Conservation (phyloP, 2,797 vertebrate species). For the Hypotaenidia philippensis region DNA sequence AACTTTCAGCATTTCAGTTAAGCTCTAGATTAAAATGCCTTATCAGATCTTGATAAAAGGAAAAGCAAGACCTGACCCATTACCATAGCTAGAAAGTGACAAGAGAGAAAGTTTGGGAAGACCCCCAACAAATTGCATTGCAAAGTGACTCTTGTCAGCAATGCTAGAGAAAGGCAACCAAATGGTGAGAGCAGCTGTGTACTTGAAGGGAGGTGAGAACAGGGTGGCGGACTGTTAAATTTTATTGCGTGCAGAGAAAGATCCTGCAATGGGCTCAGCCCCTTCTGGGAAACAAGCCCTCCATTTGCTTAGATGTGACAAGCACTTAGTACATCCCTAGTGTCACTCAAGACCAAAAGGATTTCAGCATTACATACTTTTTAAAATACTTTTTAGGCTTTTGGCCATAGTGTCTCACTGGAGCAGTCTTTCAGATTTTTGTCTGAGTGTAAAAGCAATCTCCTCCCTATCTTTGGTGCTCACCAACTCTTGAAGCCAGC, state of each 20-base stretch:
- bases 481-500: not conserved
- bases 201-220: not conserved
- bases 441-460: not conserved
- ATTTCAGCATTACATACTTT: not conserved
- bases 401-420: not conserved
- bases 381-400: not conserved
- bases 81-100: not conserved
- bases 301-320: not conserved
- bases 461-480: not conserved
- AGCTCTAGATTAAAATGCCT: slow-evolving; percentile 1
- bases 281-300: not conserved
- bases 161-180: not conserved
- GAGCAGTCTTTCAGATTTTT: not conserved
- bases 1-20: slow-evolving; percentile 16
- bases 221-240: not conserved
- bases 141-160: not conserved
- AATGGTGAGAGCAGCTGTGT: not conserved
- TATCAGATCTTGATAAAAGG: not conserved
- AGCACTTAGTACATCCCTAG: not conserved
- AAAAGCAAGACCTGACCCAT: not conserved
- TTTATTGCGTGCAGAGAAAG: not conserved
- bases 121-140: not conserved
- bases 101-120: not conserved
- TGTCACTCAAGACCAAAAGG: not conserved
- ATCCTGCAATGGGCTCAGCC: not conserved